A percentile compares a stretch with the other conserved stretches of the same genome.
Conservation (phyloP, 2,797 vertebrate species). For the Eulemur albifrons region DNA sequence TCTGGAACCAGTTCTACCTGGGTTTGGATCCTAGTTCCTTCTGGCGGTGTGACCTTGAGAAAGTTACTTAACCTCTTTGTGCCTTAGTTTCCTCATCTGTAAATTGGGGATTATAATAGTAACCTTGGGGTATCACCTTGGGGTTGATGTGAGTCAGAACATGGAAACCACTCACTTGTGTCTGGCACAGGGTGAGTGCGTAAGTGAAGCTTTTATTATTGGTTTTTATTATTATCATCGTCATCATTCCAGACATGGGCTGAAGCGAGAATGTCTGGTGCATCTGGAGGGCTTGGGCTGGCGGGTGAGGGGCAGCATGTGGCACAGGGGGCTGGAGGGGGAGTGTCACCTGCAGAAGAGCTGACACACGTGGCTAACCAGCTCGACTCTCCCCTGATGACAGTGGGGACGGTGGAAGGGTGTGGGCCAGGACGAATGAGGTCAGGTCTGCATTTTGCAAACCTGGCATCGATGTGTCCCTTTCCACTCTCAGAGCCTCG, state of each 20-base stretch:
- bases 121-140: not conserved
- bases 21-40: not conserved
- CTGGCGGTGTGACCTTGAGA: not conserved
- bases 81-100: not conserved
- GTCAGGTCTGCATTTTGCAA: not conserved
- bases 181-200: not conserved
- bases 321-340: not conserved
- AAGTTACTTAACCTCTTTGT: not conserved
- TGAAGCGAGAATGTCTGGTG: not conserved
- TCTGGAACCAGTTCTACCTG: not conserved
- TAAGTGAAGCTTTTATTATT: not conserved
- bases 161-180: not conserved
- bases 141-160: not conserved
- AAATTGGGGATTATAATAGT: not conserved
- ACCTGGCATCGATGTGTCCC: not conserved
- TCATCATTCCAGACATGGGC: rapidly evolving
- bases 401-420: not conserved
- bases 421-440: too few relatives aligned
- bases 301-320: not conserved
- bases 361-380: rapidly evolving
- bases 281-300: not conserved
- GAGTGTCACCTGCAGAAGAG: not conserved
- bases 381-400: not conserved
- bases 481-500: not conserved
- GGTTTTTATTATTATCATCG: not conserved